Evolutionary conservation across 2,113 vertebrate species (phyloP), one percentile per base, ranked within the genome.

Genomic region (Prolemur simus): DNA sequence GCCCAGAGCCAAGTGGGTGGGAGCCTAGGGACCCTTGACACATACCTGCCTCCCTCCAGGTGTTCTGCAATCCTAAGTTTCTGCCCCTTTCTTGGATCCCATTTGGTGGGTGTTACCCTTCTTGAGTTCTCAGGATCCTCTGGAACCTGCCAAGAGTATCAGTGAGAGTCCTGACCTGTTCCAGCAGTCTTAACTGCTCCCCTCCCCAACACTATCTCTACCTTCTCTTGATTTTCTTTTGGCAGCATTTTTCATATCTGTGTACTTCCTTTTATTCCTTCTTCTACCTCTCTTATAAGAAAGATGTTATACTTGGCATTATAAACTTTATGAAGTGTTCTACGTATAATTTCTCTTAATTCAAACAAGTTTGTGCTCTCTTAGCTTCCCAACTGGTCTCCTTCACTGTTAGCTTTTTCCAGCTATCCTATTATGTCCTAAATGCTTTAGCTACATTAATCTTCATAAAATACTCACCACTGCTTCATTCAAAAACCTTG

Each of bases 321-420:
- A 58, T 45, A 77, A 88, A 60, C 37, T 92, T 76, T 92, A 87
- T 64, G 21, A 90, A 95, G 76, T 94, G 29, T 8, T 94, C 58
- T 96, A 49, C 34, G 14, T 76, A n/a, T 88, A 60, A 49, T 87
- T 88, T 96, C 52, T 88, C 42, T 97, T 92, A 34, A 84, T 97
- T 94, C n/a, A 96, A 77, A 85, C 42, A 92, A 74, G 37, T 82
- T 93, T 10, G 71, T 52, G 12, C 39, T 58, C 49, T 92, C 9
- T 89, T 94, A 82, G 25, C 80, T 90, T 97, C 82, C 71, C 83
- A 89, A 73, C 76, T 97, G 87, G 47, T 95, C 86, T 98, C 23
- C 42, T 29, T 94, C 91, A 88, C 92, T 96, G 37, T 96, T 97
- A 81, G 74, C 66, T 96, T 96, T 97, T 93, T 96, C 2, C 34